These are phyloP conservation scores for Eutolmus rufibarbis DNA, from an alignment of 2,888 invertebrate genomes.

Conservation along the genomic window DNA sequence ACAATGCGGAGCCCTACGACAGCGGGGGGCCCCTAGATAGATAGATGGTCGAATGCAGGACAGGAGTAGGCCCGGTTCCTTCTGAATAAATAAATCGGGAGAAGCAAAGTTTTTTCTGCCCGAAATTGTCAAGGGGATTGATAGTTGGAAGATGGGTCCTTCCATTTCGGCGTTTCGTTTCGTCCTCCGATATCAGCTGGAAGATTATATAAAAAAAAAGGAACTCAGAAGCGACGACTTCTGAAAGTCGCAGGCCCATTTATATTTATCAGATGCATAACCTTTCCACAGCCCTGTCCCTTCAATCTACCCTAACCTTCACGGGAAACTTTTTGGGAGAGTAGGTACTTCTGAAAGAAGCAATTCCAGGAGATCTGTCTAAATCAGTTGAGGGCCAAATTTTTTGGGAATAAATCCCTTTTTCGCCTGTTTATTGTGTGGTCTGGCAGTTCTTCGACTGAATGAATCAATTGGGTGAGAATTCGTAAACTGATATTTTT, in stretches of 20 bases:
- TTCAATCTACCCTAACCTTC: not conserved
- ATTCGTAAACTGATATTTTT: not conserved
- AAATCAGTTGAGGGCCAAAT: conserved; percentile 6
- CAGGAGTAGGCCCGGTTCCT: not conserved
- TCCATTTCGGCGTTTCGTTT: not conserved
- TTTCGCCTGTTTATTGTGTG: conserved; percentile 32
- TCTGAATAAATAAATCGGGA: conserved; percentile 29
- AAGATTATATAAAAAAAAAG: not conserved
- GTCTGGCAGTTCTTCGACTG: not conserved
- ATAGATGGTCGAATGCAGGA: not conserved
- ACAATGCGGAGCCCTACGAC: not conserved
- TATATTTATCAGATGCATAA: conserved; percentile 45
- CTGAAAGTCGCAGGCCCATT: conserved; percentile 30
- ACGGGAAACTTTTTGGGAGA: conserved; percentile 19
- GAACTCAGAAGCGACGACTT: not conserved
- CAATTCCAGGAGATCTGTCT: conserved; percentile 16
- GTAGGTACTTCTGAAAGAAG: not conserved
- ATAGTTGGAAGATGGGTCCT: conserved; percentile 1
- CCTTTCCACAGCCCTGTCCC: not conserved
- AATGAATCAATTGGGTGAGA: not conserved
- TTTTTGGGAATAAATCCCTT: conserved; percentile 26
- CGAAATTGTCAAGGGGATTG: conserved; percentile 13
- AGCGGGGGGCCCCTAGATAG: not conserved
- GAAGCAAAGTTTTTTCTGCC: not conserved
- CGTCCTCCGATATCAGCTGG: not conserved